Percentiles rank a stretch among this genome's conserved stretches.
Evolutionary conservation across 2,113 vertebrate species (phyloP).

Genomic region (Perognathus longimembris): DNA sequence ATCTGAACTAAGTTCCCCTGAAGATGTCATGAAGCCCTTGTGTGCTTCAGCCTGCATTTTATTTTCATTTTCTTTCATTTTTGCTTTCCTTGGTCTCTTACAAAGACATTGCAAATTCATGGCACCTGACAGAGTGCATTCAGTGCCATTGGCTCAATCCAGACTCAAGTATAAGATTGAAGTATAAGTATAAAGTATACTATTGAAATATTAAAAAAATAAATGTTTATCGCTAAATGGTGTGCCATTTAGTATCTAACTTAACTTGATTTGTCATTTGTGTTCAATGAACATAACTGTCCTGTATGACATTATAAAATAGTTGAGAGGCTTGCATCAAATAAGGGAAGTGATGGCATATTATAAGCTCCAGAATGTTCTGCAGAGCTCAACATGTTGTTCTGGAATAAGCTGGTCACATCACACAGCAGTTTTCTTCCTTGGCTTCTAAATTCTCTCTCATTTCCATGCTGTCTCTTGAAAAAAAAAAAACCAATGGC

Average conservation of each 20-base stretch:
- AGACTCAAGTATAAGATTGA: background rate
- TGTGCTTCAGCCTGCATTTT: background rate
- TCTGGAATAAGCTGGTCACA: background rate
- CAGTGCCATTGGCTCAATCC: background rate
- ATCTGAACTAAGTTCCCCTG: background rate
- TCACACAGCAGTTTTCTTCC: background rate
- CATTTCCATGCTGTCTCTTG: background rate
- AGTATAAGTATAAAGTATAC: no score
- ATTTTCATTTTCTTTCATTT: background rate
- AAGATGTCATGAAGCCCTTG: background rate
- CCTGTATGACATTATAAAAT: background rate
- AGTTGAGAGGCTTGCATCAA: background rate
- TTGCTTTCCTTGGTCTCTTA: background rate
- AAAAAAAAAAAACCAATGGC: background rate
- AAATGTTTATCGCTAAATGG: background rate
- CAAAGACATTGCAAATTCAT: background rate
- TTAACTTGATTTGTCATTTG: slow-evolving; percentile 22
- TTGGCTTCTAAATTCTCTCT: background rate
- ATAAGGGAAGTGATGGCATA: background rate
- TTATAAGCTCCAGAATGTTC: background rate
- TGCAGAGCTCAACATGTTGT: background rate
- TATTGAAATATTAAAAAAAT: background rate
- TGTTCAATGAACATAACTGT: background rate
- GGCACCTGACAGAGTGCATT: background rate
- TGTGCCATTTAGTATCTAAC: background rate